Evolutionary conservation across 2,888 invertebrate species (phyloP), one percentile per base, ranked within the genome.

Genomic region (Sarcophaga variegata): DNA sequence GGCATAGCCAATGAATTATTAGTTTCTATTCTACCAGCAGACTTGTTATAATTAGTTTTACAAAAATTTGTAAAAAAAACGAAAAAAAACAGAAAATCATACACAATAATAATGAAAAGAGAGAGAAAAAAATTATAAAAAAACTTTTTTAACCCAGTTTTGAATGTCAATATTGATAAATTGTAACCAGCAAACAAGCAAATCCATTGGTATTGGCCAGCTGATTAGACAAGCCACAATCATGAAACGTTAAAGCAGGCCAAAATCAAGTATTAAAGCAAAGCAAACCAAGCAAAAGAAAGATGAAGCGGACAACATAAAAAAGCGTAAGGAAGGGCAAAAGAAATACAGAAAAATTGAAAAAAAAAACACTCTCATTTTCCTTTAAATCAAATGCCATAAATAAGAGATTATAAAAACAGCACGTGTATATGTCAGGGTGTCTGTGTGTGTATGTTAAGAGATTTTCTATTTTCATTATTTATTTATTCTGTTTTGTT

Each of bases 181-280:
- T 64, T 49, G 37, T 17, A 81, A 74, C 37, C 37, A 37, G 37
- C 37, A 37, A 37, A 37, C 37, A 17, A 45, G 17, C 60, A 37
- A 22, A 47, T 71, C 20, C 37, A 79, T 45, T 14, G 37, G 66
- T 67, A 54, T 6, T 22, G 62, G 62, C 63, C 60, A 81, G 37
- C 20, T 37, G 70, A 63, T 45, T 63, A 75, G 22, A 76, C 37
- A 76, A 62, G 10, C 25, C 37, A 8, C 37, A 37, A 37, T 70
- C 63, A 37, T 81, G 37, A 76, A n/a, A 49, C 10, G 59, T 8
- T 49, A 63, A 59, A 71, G 64, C 20, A 54, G 81, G 81, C 76
- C 81, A 81, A 63, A n/a, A 70, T 54, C 54, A 70, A 63, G 25
- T 75, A 70, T 81, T 37, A 81, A 14, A 74, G 47, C 14, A 27